Conservation (phyloP, 2,113 vertebrate genomes). For the Oryctolagus cuniculus region DNA sequence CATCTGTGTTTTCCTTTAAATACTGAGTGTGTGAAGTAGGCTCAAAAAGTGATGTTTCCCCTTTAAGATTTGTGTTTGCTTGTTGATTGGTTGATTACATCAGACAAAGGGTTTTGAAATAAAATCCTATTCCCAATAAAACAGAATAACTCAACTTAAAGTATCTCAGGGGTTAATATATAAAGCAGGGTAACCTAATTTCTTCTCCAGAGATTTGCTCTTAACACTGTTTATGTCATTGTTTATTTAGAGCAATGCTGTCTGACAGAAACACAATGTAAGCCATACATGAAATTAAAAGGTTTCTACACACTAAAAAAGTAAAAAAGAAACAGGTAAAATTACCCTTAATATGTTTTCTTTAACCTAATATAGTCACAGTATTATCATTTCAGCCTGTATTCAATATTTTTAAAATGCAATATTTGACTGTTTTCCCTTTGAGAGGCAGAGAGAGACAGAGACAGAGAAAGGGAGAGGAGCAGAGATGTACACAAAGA, state of each 20-base stretch:
- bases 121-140: conserved; percentile 2
- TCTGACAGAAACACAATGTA: neutral
- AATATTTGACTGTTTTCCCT: too few species aligned
- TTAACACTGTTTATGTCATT: neutral
- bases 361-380: conserved; percentile 21
- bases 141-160: conserved; percentile 35
- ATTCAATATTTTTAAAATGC: neutral
- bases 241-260: conserved; percentile 31
- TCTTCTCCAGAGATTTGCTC: neutral
- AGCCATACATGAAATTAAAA: neutral
- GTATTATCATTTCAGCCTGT: neutral
- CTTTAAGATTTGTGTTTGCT: conserved; percentile 29
- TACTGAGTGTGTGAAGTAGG: neutral
- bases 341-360: neutral
- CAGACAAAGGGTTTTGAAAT: neutral
- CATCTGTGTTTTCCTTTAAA: neutral
- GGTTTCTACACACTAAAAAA: neutral
- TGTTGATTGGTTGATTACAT: conserved; percentile 25
- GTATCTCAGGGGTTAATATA: neutral
- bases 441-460: too few species aligned
- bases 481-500: too few species aligned
- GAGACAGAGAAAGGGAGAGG: too few species aligned
- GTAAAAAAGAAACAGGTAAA: conserved; percentile 18
- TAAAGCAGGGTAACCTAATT: conserved; percentile 6
- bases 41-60: neutral